phyloP scores from a whole-genome alignment of 37 sponge, comb jelly and placozoan genomes.

The Bolinopsis microptera region DNA sequence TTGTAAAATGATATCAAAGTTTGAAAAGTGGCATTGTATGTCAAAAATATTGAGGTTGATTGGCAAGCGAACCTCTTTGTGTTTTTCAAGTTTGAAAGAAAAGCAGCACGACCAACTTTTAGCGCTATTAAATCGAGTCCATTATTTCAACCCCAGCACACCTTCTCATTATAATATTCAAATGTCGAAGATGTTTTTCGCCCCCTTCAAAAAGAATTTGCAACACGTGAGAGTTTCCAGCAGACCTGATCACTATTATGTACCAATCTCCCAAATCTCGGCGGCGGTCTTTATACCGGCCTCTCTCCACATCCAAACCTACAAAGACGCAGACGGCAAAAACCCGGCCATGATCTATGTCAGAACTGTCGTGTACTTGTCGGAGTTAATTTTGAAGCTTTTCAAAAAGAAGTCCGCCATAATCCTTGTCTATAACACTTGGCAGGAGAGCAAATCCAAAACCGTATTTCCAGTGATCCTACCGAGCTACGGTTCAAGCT shows the following conservation, averaged over 20 bases:
- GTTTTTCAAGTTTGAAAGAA: background rate
- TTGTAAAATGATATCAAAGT: background rate
- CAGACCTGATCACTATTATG: too few species aligned
- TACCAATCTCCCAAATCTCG: background rate
- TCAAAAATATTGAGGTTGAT: background rate
- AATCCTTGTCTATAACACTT: too few species aligned
- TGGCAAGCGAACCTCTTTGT: background rate
- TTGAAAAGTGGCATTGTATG: background rate
- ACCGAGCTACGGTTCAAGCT: too few species aligned
- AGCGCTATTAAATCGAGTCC: background rate
- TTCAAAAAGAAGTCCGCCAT: background rate
- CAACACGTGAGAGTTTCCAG: too few species aligned
- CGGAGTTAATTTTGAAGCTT: background rate
- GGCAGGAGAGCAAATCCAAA: too few species aligned
- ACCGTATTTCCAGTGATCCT: too few species aligned
- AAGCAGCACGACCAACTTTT: background rate
- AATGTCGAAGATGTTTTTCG: background rate
- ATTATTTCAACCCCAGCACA: background rate
- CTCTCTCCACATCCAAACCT: background rate
- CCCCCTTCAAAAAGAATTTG: too few species aligned
- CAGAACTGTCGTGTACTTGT: background rate
- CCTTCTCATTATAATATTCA: background rate
- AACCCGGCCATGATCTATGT: background rate
- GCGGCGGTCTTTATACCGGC: background rate
- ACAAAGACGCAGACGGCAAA: background rate